Base-by-base conservation (phyloP, 2,113 vertebrate genomes). In the Parus major region DNA sequence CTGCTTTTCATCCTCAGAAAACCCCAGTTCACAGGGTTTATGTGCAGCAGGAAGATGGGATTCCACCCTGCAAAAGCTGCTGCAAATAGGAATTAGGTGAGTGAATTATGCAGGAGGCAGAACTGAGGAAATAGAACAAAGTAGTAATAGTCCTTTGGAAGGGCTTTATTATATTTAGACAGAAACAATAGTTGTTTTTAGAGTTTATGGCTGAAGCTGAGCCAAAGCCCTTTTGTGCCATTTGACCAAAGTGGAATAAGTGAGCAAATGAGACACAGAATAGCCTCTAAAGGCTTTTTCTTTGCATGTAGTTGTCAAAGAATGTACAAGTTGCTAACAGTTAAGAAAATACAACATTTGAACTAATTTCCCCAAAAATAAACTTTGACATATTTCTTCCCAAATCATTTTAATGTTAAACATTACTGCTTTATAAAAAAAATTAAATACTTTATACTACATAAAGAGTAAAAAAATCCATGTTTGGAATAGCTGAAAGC, bases 181-280 rank as follows among this genome's bases (percentile, higher is more conserved):
- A 71, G 53, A 52, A 92, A 93, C 91, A 92, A 10, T 44, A 31
- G n/a, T 75, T 91, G 55, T 36, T 88, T 64, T 68, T 86, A 57
- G 17, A 79, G 66, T 92, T 91, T 90, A 82, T 80, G 63, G 70
- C 73, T 85, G 11, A 36, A 92, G 60, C 41, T 61, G 50, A 87
- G 84, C 27, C 68, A 87, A 96, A 88, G 95, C 65, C 53, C 84
- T 61, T 94, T 82, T 93, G 53, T 35, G 70, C 16, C 16, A 50
- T 79, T 82, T 88, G 61, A 64, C 63, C 70, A 64, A 59, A 91
- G 70, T 63, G 50, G 63, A 39, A 80, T 46, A 27, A 88, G 5
- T 68, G n/a, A 92, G 70, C 87, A 69, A 92, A 91, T 31, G 50
- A 69, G 42, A 72, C 7, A 5, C 2, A 55, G 50, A 90, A 79